phyloP scores from a whole-genome alignment of 1,140 invertebrate species.

The Sogatella furcifera region DNA sequence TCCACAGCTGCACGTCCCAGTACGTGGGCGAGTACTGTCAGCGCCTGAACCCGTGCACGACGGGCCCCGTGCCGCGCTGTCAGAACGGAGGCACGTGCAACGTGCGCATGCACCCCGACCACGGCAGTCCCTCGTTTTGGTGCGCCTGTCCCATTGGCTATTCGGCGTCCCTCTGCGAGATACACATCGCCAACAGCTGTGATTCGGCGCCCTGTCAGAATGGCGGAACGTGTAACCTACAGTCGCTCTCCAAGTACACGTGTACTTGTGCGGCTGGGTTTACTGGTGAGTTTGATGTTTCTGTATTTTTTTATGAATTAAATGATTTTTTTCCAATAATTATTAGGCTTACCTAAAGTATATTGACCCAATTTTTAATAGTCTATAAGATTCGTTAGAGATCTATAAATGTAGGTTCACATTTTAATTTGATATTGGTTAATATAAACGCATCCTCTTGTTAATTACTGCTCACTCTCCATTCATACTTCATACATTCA shows the following conservation, averaged over 20 bases:
- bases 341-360: too few species aligned
- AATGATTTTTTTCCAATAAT: too few species aligned
- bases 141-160: conserved; percentile 85
- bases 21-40: conserved; percentile 92
- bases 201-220: conserved; percentile 78
- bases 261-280: conserved; percentile 76
- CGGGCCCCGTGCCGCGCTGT: conserved; percentile 61
- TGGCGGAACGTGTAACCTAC: conserved; percentile 71
- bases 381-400: too few species aligned
- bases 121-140: conserved; percentile 61
- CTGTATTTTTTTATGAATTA: too few species aligned
- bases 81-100: conserved; percentile 89
- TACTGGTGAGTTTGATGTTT: conserved; percentile 64
- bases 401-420: too few species aligned
- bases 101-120: conserved; percentile 51
- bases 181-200: conserved; percentile 78
- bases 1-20: conserved; percentile 72
- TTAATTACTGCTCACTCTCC: too few species aligned
- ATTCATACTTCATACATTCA: too few species aligned
- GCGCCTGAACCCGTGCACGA: conserved; percentile 83
- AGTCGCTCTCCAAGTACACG: conserved; percentile 62
- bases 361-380: too few species aligned
- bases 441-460: too few species aligned
- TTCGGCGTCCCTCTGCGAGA: conserved; percentile 86
- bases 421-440: too few species aligned